Conservation (phyloP, 2,797 vertebrate species). For the Poecile montanus region DNA sequence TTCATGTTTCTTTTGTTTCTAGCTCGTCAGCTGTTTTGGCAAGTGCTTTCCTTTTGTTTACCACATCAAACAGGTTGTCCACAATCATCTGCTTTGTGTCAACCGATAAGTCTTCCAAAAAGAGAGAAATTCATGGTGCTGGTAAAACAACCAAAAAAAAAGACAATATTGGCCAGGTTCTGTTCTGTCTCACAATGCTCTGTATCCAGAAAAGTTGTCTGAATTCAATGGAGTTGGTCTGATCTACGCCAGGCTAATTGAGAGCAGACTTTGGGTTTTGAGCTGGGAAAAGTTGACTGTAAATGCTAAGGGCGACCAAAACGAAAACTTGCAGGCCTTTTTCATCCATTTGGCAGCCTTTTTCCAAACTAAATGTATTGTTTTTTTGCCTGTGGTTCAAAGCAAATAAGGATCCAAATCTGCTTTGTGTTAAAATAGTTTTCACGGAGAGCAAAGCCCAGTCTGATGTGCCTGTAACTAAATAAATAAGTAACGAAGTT, state of each 20-base stretch:
- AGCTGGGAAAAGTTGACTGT: conserved; percentile 42
- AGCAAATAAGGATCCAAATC: conserved; percentile 33
- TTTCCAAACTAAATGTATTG: conserved; percentile 11
- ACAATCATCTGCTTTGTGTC: conserved; percentile 63
- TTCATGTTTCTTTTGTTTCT: conserved; percentile 52
- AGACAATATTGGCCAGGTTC: conserved; percentile 23
- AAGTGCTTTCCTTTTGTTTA: conserved; percentile 61
- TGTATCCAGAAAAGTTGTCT: conserved; percentile 32
- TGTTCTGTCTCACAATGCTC: conserved; percentile 34
- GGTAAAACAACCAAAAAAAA: conserved; percentile 29
- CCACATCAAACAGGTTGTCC: conserved; percentile 69
- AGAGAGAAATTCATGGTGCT: background rate
- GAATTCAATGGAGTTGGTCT: conserved; percentile 38
- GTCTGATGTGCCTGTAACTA: background rate
- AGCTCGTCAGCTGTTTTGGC: conserved; percentile 38
- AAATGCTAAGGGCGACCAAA: conserved; percentile 51
- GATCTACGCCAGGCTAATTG: conserved; percentile 40
- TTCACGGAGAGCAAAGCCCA: background rate
- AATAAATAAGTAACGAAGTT: background rate
- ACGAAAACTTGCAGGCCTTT: conserved; percentile 51
- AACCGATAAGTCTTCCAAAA: conserved; percentile 43
- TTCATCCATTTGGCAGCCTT: conserved; percentile 46
- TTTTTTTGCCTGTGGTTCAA: conserved; percentile 16
- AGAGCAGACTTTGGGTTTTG: conserved; percentile 42
- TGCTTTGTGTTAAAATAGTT: conserved; percentile 57